Conservation (phyloP, 2,113 vertebrate species). For the Pyxicephalus adspersus region DNA sequence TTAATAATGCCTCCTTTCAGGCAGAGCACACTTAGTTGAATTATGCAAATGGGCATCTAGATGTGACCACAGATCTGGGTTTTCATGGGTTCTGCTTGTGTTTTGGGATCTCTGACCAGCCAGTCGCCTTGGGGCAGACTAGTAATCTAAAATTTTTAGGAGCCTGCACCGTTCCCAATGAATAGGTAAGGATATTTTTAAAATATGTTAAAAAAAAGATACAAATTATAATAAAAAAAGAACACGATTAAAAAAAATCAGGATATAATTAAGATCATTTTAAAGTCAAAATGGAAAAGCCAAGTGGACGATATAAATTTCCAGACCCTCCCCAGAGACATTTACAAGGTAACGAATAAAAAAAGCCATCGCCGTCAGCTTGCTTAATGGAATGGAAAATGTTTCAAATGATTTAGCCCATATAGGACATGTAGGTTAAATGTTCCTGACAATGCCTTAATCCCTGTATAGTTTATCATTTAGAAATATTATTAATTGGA, state of each 20-base stretch:
- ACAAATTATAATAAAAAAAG: too few relatives aligned
- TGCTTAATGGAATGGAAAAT: conserved; percentile 41
- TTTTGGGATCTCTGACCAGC: conserved; percentile 18
- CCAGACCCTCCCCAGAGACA: conserved; percentile 18
- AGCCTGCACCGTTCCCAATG: background rate
- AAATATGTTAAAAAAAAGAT: background rate
- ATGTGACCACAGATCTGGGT: conserved; percentile 32
- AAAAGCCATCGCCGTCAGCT: conserved; percentile 26
- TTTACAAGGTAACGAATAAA: conserved; percentile 36
- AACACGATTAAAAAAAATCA: background rate
- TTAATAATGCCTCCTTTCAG: conserved; percentile 37
- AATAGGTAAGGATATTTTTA: background rate
- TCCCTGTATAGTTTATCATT: conserved; percentile 29
- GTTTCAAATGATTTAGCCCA: conserved; percentile 33
- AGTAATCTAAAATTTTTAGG: conserved; percentile 27
- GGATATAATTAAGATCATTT: conserved; percentile 1
- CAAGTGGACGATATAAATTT: conserved; percentile 8
- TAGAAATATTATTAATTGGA: conserved; percentile 26
- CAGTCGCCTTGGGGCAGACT: conserved; percentile 24
- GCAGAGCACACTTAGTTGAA: conserved; percentile 40
- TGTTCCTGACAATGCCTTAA: conserved; percentile 23
- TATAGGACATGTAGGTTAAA: conserved; percentile 41
- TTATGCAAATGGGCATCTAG: conserved; percentile 46
- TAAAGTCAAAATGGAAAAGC: conserved; percentile 7
- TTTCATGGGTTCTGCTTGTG: background rate